A percentile compares a stretch with the other conserved stretches of the same genome.
Evolutionary conservation across 2,888 invertebrate genomes (phyloP).

Genomic region (Oeneis ivallda): DNA sequence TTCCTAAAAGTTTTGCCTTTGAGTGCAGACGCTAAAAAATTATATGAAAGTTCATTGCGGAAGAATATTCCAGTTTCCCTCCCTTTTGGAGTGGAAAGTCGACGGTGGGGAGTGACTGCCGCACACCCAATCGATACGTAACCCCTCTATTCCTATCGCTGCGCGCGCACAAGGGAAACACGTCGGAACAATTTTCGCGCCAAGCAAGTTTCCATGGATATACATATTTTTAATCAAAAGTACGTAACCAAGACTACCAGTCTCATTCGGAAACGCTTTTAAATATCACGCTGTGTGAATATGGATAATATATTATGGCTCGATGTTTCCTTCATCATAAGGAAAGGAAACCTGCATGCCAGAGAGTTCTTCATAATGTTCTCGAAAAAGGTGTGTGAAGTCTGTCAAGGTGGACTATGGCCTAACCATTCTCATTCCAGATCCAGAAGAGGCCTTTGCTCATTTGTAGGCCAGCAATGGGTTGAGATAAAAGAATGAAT

Average conservation of each 20-base stretch:
- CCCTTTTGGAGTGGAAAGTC: conserved; percentile 54
- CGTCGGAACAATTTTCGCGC: conserved; percentile 56
- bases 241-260: conserved; percentile 1
- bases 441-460: too few relatives aligned
- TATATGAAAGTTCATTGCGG: conserved; percentile 45
- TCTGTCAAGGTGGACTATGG: too few relatives aligned
- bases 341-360: too few relatives aligned
- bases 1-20: conserved; percentile 13
- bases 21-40: conserved; percentile 27
- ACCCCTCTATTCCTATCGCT: conserved; percentile 54
- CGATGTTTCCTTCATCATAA: too few relatives aligned
- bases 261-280: neutral
- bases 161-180: conserved; percentile 66
- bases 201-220: conserved; percentile 46
- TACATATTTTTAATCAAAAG: conserved; percentile 21
- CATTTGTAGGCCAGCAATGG: too few relatives aligned
- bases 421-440: too few relatives aligned
- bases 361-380: too few relatives aligned
- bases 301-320: too few relatives aligned
- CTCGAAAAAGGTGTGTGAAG: too few relatives aligned
- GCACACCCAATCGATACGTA: conserved; percentile 70
- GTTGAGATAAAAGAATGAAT: too few relatives aligned
- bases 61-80: conserved; percentile 56
- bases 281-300: too few relatives aligned
- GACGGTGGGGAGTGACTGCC: conserved; percentile 54